Evolutionary conservation across 2,888 invertebrate genomes (phyloP).

Genomic region (Branchipolynoe longqiensis): DNA sequence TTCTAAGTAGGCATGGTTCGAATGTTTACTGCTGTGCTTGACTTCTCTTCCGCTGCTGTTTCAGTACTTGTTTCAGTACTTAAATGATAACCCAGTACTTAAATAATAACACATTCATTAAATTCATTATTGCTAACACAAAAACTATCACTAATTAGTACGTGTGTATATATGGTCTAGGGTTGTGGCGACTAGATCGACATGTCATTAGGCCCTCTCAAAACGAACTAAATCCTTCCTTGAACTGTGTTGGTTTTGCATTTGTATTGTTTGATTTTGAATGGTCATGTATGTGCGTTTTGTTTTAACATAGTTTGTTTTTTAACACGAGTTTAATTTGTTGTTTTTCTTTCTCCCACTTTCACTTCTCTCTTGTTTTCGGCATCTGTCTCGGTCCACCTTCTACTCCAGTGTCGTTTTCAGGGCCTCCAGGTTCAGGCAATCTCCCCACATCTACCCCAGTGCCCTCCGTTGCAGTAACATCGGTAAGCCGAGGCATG

Average conservation of each 20-base stretch:
- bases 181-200: not conserved
- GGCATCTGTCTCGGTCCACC: slow-evolving; percentile 8
- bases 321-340: not conserved
- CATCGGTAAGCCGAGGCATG: no score
- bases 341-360: slow-evolving; percentile 21
- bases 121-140: no score
- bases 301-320: not conserved
- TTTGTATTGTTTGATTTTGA: not conserved
- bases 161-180: not conserved
- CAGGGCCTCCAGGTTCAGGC: slow-evolving; percentile 52
- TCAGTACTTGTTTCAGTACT: no score
- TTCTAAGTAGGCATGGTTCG: no score
- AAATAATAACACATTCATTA: no score
- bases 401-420: slow-evolving; percentile 47
- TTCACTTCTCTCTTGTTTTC: not conserved
- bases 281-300: not conserved
- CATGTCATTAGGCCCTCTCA: not conserved
- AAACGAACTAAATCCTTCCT: no score
- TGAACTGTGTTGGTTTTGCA: not conserved
- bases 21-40: no score
- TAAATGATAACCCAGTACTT: no score
- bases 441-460: slow-evolving; percentile 5
- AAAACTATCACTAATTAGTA: no score
- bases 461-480: not conserved
- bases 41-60: no score